Percentiles rank a stretch among this genome's conserved stretches.
phyloP scores from a whole-genome alignment of 2,888 invertebrate species.

The Linnaemya tessellans region DNA sequence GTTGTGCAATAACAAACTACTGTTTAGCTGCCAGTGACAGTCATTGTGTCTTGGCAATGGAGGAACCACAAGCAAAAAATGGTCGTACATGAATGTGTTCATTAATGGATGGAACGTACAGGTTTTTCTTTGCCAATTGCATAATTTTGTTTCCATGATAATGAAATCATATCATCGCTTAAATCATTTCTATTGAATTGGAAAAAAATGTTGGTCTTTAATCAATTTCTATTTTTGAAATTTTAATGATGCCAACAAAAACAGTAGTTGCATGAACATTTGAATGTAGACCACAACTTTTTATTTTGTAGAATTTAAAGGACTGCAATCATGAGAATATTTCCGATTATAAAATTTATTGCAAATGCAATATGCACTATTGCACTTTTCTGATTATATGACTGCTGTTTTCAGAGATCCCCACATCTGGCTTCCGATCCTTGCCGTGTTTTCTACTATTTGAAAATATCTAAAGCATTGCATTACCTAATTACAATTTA shows the following conservation, averaged over 20 bases:
- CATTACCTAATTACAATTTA: no score
- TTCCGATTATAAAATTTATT: no score
- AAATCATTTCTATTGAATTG: slow-evolving; percentile 18
- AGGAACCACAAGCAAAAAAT: background rate
- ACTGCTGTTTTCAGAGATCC: no score
- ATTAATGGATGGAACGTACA: slow-evolving; percentile 16
- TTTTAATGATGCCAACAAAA: slow-evolving; percentile 52
- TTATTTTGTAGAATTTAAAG: background rate
- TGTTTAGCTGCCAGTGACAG: slow-evolving; percentile 44
- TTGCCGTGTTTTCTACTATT: no score
- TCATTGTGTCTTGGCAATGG: slow-evolving; percentile 42
- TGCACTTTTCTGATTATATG: no score
- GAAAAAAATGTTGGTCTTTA: slow-evolving; percentile 22
- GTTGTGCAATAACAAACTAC: slow-evolving; percentile 10
- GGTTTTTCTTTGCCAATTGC: slow-evolving; percentile 55
- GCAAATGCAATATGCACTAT: no score
- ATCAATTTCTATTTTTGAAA: slow-evolving; percentile 25
- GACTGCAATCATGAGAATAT: background rate
- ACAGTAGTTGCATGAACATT: slow-evolving; percentile 39
- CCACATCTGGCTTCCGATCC: no score
- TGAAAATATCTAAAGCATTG: no score
- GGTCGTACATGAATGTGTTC: slow-evolving; percentile 5
- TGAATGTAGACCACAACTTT: slow-evolving; percentile 5
- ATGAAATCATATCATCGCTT: slow-evolving; percentile 63
- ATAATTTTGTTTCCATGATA: slow-evolving; percentile 31